These are phyloP conservation scores for Trichogramma pretiosum DNA, from an alignment of 1,140 invertebrate species.

Conservation along the genomic window DNA sequence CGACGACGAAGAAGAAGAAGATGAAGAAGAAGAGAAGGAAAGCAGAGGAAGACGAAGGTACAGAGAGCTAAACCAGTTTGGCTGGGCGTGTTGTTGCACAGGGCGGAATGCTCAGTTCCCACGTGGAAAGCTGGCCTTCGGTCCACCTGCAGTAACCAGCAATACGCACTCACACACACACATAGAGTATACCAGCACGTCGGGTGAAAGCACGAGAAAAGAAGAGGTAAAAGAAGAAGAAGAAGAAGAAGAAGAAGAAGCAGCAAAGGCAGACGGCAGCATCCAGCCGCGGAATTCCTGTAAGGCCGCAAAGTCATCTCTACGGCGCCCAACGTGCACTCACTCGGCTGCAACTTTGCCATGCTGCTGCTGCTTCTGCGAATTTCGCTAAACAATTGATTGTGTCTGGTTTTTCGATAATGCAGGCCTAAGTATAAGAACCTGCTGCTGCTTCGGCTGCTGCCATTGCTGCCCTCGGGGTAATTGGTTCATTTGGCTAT, in stretches of 20 bases:
- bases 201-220: too few species aligned
- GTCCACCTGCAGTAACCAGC: conserved; percentile 12
- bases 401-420: too few species aligned
- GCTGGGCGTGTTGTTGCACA: conserved; percentile 15
- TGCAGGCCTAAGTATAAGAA: too few species aligned
- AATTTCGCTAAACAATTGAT: conserved; percentile 13
- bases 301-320: background rate
- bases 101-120: conserved; percentile 14
- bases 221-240: too few species aligned
- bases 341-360: background rate
- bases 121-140: conserved; percentile 14
- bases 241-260: conserved; percentile 1
- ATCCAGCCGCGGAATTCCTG: background rate
- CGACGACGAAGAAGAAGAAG: conserved; percentile 10
- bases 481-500: conserved; percentile 21
- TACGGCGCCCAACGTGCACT: background rate
- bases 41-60: background rate
- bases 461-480: conserved; percentile 1
- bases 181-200: background rate
- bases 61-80: conserved; percentile 14
- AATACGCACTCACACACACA: background rate
- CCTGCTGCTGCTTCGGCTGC: background rate
- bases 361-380: too few species aligned
- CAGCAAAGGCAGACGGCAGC: background rate
- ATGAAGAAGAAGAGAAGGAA: background rate